Evolutionary conservation across 1,140 invertebrate genomes (phyloP).

Genomic region (Drosophila parvula): DNA sequence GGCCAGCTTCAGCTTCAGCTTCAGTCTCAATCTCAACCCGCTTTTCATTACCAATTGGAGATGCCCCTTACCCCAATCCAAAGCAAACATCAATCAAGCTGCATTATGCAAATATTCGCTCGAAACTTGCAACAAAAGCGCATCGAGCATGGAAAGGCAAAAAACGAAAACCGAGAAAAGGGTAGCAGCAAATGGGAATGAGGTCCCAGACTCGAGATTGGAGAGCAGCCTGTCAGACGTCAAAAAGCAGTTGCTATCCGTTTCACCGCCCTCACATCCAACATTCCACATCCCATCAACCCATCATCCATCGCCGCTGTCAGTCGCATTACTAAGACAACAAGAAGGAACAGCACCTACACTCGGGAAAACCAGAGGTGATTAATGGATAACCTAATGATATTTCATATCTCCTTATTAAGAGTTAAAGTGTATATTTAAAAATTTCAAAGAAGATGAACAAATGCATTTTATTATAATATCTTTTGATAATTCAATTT

Average conservation of each 20-base stretch:
- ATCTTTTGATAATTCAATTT: too few species aligned
- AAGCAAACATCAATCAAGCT: constrained; percentile 75
- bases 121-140: constrained; percentile 77
- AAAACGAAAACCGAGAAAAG: constrained; percentile 27
- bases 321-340: constrained; percentile 55
- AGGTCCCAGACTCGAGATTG: constrained; percentile 9
- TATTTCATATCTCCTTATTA: not conserved
- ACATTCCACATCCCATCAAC: constrained; percentile 6
- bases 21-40: constrained; percentile 53
- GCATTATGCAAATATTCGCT: constrained; percentile 78
- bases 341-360: constrained; percentile 20
- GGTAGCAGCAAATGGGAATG: constrained; percentile 7
- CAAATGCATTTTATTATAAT: too few species aligned
- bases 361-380: not conserved
- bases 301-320: constrained; percentile 45
- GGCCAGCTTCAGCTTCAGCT: constrained; percentile 51
- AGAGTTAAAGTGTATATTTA: too few species aligned
- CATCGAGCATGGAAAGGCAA: constrained; percentile 30
- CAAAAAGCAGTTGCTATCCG: constrained; percentile 65
- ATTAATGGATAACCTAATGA: too few species aligned
- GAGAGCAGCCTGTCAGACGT: constrained; percentile 59
- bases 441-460: too few species aligned
- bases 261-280: constrained; percentile 11
- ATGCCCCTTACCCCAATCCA: not conserved
- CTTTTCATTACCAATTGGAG: constrained; percentile 72